phyloP scores from a whole-genome alignment of 2,888 invertebrate genomes.

The Nomada ruficornis region DNA sequence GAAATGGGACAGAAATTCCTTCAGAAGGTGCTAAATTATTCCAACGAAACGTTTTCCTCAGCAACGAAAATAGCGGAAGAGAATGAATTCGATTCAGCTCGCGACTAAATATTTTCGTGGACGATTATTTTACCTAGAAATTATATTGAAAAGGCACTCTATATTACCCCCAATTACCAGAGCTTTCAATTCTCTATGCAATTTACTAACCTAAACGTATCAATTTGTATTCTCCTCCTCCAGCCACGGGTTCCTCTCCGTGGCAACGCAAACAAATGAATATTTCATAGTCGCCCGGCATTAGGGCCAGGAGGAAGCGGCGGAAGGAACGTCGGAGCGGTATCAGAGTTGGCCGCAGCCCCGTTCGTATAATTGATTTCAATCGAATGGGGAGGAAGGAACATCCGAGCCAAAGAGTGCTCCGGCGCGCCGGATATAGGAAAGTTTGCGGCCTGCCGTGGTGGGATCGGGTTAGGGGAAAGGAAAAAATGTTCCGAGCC shows the following conservation, averaged over 20 bases:
- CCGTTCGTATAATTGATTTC: conserved; percentile 46
- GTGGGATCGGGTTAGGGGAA: conserved; percentile 31
- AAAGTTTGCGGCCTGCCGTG: conserved; percentile 39
- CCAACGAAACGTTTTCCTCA: too few species aligned
- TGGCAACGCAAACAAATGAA: conserved; percentile 38
- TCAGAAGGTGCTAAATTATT: too few species aligned
- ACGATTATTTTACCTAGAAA: too few species aligned
- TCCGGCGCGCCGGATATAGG: conserved; percentile 31
- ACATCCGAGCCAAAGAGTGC: conserved; percentile 29
- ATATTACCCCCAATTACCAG: neutral
- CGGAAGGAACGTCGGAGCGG: neutral
- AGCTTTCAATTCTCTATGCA: neutral
- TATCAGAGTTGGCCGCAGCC: conserved; percentile 39
- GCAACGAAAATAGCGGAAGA: too few species aligned
- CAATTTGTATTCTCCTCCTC: conserved; percentile 2
- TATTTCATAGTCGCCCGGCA: conserved; percentile 27
- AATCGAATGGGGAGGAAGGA: conserved; percentile 39
- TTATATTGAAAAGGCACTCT: too few species aligned
- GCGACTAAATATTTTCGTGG: too few species aligned
- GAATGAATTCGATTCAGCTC: too few species aligned
- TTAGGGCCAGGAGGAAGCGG: neutral
- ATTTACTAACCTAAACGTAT: neutral
- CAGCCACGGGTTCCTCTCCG: neutral
- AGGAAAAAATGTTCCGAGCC: conserved; percentile 43
- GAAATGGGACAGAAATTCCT: too few species aligned